These are phyloP conservation scores for Drosophila carrolli DNA, from an alignment of 1,140 invertebrate genomes.

Conservation along the genomic window DNA sequence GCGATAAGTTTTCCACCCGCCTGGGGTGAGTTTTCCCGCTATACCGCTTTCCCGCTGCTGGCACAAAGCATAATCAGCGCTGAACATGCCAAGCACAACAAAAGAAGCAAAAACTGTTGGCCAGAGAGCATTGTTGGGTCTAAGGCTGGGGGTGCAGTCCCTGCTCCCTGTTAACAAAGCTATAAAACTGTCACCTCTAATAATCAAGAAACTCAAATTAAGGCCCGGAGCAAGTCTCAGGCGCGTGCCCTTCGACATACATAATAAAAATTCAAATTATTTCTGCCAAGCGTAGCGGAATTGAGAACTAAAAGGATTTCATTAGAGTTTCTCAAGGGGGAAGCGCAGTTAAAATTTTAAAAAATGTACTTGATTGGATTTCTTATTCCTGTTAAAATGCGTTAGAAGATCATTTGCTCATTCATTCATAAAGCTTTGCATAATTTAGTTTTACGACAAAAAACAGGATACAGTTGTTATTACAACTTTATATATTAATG, in stretches of 20 bases:
- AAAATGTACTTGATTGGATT: not conserved
- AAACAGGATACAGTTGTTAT: no score
- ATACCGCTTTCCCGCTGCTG: slow-evolving; percentile 2
- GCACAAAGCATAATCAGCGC: slow-evolving; percentile 78
- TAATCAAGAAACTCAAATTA: slow-evolving; percentile 47
- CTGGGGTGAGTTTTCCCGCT: slow-evolving; percentile 48
- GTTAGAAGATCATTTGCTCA: not conserved
- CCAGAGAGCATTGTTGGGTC: not conserved
- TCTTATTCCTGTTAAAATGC: accelerated
- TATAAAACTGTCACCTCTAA: slow-evolving; percentile 79
- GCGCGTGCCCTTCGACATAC: slow-evolving; percentile 55
- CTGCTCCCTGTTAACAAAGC: slow-evolving; percentile 71
- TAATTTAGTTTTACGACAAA: no score
- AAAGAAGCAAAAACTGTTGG: slow-evolving; percentile 41
- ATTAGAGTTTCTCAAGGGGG: not conserved
- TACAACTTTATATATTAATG: no score
- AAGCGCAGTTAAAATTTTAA: not conserved
- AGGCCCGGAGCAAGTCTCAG: slow-evolving; percentile 9
- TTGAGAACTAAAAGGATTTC: slow-evolving; percentile 8
- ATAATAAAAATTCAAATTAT: slow-evolving; percentile 28
- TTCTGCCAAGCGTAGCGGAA: slow-evolving; percentile 9
- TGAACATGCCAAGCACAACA: slow-evolving; percentile 80
- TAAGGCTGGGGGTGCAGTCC: slow-evolving; percentile 10
- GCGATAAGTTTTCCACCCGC: slow-evolving; percentile 63
- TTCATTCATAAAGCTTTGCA: not conserved